These are phyloP conservation scores for Tinea semifulvella DNA, from an alignment of 2,888 invertebrate species.

Conservation along the genomic window DNA sequence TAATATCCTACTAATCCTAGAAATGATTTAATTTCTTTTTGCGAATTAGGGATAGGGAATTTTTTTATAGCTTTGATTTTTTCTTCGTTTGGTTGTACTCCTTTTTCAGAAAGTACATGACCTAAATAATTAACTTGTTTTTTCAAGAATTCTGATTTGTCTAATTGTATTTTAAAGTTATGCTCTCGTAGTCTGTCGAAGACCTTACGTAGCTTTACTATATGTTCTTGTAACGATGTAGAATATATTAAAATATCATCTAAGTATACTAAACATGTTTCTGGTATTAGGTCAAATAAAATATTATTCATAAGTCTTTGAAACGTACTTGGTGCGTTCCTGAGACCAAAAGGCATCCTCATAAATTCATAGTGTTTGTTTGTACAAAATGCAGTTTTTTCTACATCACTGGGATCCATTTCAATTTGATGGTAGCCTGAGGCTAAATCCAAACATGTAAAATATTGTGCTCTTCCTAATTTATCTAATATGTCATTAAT, in stretches of 20 bases:
- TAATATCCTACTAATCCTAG: slow-evolving; percentile 15
- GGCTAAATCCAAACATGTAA: slow-evolving; percentile 16
- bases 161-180: slow-evolving; percentile 22
- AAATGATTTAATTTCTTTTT: slow-evolving; percentile 14
- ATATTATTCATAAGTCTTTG: slow-evolving; percentile 28
- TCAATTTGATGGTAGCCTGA: slow-evolving; percentile 16
- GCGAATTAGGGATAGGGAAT: slow-evolving; percentile 13
- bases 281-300: slow-evolving; percentile 21
- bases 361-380: slow-evolving; percentile 23
- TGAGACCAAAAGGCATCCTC: slow-evolving; percentile 25
- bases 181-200: slow-evolving; percentile 19
- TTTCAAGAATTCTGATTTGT: slow-evolving; percentile 23
- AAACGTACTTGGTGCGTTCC: slow-evolving; percentile 27
- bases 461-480: slow-evolving; percentile 20
- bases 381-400: slow-evolving; percentile 25
- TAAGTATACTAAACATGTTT: slow-evolving; percentile 22
- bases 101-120: slow-evolving; percentile 18
- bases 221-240: slow-evolving; percentile 21
- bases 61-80: slow-evolving; percentile 19
- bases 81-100: slow-evolving; percentile 19
- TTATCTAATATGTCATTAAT: slow-evolving; percentile 24
- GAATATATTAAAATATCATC: slow-evolving; percentile 25
- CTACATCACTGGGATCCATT: slow-evolving; percentile 19
- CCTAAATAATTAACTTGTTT: slow-evolving; percentile 25
- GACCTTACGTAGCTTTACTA: slow-evolving; percentile 17